Evolutionary conservation across 2,888 invertebrate species (phyloP).

Genomic region (Troglohyphantes excavatus): DNA sequence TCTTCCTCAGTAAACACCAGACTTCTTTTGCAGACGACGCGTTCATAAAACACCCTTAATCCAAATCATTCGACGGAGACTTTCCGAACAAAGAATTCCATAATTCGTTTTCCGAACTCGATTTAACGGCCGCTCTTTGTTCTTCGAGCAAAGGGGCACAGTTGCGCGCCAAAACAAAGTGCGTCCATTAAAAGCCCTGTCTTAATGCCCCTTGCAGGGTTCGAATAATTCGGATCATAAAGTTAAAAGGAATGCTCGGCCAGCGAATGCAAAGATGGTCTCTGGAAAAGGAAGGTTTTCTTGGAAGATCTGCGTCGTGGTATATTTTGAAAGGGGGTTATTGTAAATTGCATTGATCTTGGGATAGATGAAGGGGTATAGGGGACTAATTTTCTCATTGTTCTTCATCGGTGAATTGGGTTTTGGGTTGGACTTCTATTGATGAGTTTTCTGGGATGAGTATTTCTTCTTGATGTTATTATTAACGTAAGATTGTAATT

Average conservation of each 20-base stretch:
- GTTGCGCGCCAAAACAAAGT: constrained; percentile 27
- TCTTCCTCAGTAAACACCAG: no score
- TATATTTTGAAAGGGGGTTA: no score
- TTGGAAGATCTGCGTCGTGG: background rate
- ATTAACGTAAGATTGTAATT: no score
- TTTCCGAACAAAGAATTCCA: constrained; percentile 37
- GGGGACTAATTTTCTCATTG: no score
- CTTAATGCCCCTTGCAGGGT: constrained; percentile 12
- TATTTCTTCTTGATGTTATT: no score
- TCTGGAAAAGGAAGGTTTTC: background rate
- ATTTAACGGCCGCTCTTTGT: constrained; percentile 25
- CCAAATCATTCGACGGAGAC: constrained; percentile 31
- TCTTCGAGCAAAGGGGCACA: constrained; percentile 8
- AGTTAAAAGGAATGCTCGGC: constrained; percentile 47
- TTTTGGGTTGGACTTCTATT: no score
- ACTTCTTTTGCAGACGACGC: no score
- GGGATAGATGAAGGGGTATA: no score
- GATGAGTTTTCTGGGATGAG: no score
- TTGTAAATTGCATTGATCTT: no score
- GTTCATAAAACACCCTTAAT: constrained; percentile 43
- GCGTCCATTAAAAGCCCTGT: constrained; percentile 28
- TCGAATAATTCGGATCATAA: constrained; percentile 36
- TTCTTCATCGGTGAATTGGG: no score
- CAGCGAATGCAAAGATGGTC: background rate
- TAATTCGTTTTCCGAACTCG: constrained; percentile 22